A percentile compares a stretch with the other conserved stretches of the same genome.
phyloP scores from a whole-genome alignment of 2,888 invertebrate species.

The Craniophora ligustri region DNA sequence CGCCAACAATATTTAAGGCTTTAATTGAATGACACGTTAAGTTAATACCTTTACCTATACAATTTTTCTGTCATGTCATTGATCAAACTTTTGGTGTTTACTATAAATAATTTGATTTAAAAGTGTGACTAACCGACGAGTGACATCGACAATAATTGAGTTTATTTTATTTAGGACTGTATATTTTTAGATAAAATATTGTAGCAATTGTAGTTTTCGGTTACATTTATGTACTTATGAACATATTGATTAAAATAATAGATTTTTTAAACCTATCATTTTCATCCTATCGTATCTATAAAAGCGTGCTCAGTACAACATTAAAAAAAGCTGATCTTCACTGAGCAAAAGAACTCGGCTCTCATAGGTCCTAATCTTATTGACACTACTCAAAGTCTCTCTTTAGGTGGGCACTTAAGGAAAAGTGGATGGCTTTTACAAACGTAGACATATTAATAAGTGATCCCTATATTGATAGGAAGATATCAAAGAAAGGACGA shows the following conservation, averaged over 20 bases:
- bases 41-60: slow-evolving; percentile 11
- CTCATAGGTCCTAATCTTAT: slow-evolving; percentile 37
- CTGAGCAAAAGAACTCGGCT: slow-evolving; percentile 9
- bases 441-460: slow-evolving; percentile 13
- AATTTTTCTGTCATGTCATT: neutral
- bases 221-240: no score
- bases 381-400: slow-evolving; percentile 47
- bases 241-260: no score
- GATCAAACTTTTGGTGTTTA: no score
- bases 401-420: slow-evolving; percentile 32
- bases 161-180: no score
- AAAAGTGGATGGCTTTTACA: slow-evolving; percentile 34
- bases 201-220: no score
- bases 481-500: neutral
- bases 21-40: slow-evolving; percentile 44
- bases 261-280: no score
- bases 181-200: no score
- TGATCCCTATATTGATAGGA: neutral
- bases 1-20: slow-evolving; percentile 45
- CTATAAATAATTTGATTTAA: no score
- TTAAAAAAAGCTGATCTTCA: slow-evolving; percentile 5
- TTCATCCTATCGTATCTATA: no score
- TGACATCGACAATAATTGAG: no score
- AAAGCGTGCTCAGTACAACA: no score
- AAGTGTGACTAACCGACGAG: no score